Evolutionary conservation across 2,113 vertebrate genomes (phyloP).

Genomic region (Megaleporinus macrocephalus): DNA sequence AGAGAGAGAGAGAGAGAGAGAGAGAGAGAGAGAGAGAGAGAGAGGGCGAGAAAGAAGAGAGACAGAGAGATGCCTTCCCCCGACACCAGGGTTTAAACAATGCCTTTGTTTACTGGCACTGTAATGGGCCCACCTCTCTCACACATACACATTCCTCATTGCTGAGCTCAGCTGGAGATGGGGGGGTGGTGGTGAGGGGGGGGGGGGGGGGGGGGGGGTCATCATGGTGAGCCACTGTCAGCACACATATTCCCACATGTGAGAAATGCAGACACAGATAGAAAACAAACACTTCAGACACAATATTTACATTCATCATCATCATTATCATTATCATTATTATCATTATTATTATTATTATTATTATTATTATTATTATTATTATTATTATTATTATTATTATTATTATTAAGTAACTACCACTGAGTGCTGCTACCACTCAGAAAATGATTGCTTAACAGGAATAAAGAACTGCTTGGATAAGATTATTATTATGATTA

Average conservation of each 20-base stretch:
- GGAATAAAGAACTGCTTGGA: too few species aligned
- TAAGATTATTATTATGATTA: too few species aligned
- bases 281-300: background rate
- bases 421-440: too few species aligned
- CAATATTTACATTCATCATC: background rate
- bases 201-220: background rate
- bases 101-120: constrained; percentile 55
- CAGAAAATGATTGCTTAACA: too few species aligned
- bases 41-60: background rate
- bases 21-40: background rate
- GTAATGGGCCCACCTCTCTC: constrained; percentile 7
- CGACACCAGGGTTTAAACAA: constrained; percentile 54
- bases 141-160: constrained; percentile 41
- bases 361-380: too few species aligned
- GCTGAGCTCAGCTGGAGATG: constrained; percentile 46
- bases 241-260: constrained; percentile 12
- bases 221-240: constrained; percentile 27
- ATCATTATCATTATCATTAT: too few species aligned
- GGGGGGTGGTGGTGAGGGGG: background rate
- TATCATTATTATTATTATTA: too few species aligned
- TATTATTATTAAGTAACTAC: too few species aligned
- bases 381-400: too few species aligned
- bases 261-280: background rate
- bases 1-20: background rate
- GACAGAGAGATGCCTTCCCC: constrained; percentile 33